These are phyloP conservation scores for Sardinella longiceps DNA, from an alignment of 2,797 vertebrate species.

Conservation along the genomic window DNA sequence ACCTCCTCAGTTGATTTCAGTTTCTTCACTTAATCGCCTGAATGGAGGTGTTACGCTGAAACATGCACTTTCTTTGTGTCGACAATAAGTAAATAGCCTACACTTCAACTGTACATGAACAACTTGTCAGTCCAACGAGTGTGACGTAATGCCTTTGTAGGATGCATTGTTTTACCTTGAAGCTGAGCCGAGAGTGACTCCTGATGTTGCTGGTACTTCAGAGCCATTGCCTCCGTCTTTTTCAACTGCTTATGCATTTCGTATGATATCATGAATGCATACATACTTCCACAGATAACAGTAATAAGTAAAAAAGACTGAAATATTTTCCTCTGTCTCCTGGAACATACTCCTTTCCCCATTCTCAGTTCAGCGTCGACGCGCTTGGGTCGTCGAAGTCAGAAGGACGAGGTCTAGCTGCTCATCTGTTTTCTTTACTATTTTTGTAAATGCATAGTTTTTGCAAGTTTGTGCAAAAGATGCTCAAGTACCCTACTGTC, in stretches of 20 bases:
- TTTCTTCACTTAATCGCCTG: not conserved
- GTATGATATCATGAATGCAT: conserved; percentile 80
- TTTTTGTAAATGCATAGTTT: conserved; percentile 7
- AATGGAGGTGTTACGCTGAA: not conserved
- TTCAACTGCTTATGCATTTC: conserved; percentile 80
- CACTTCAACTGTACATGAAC: not conserved
- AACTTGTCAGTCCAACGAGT: conserved; percentile 3
- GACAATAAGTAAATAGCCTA: not conserved
- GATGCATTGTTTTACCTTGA: conserved; percentile 71
- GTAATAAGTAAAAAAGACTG: conserved; percentile 78
- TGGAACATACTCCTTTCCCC: conserved; percentile 85
- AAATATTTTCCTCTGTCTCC: conserved; percentile 80
- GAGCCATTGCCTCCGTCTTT: conserved; percentile 77
- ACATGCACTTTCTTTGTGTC: not conserved
- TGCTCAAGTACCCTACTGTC: not conserved
- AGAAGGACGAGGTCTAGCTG: not conserved
- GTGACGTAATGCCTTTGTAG: not conserved
- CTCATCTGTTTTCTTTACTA: not conserved
- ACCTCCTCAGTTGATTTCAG: not conserved
- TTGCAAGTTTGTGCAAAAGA: not conserved
- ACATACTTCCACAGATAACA: conserved; percentile 76
- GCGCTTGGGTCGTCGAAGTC: conserved; percentile 6
- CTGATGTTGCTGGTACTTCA: conserved; percentile 85
- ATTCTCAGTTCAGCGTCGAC: conserved; percentile 62
- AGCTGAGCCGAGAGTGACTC: conserved; percentile 83